phyloP scores from a whole-genome alignment of 2,113 vertebrate species.

The Acanthisitta chloris region DNA sequence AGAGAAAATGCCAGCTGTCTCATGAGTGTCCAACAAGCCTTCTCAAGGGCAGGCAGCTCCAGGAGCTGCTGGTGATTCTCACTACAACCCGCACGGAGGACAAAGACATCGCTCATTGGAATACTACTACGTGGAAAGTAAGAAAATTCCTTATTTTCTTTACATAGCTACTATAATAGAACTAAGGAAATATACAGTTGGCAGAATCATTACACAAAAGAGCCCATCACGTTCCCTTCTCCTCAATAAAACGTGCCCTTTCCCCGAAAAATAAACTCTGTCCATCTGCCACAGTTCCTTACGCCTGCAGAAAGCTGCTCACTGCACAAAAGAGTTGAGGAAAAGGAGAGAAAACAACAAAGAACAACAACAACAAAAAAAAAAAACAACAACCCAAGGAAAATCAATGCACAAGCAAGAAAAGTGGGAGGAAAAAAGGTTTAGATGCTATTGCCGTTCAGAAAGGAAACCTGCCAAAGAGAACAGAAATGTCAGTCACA shows the following conservation, averaged over 20 bases:
- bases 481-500: slow-evolving; percentile 68
- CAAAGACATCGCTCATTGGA: neutral
- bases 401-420: slow-evolving; percentile 48
- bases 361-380: neutral
- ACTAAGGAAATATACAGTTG: slow-evolving; percentile 59
- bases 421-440: slow-evolving; percentile 36
- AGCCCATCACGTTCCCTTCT: neutral
- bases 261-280: slow-evolving; percentile 29
- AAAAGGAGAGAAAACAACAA: neutral
- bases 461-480: slow-evolving; percentile 65
- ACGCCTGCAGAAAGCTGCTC: slow-evolving; percentile 28
- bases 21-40: neutral
- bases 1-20: neutral
- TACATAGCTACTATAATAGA: slow-evolving; percentile 10
- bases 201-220: slow-evolving; percentile 39
- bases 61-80: neutral
- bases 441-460: slow-evolving; percentile 35
- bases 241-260: neutral
- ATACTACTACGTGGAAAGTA: neutral
- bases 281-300: neutral
- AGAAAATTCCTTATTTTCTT: slow-evolving; percentile 37
- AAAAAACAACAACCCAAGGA: neutral
- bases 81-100: neutral
- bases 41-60: neutral
- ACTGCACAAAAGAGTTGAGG: slow-evolving; percentile 44